A percentile compares a stretch with the other conserved stretches of the same genome.
Conservation (phyloP, 2,113 vertebrate genomes). For the Pollachius pollachius region DNA sequence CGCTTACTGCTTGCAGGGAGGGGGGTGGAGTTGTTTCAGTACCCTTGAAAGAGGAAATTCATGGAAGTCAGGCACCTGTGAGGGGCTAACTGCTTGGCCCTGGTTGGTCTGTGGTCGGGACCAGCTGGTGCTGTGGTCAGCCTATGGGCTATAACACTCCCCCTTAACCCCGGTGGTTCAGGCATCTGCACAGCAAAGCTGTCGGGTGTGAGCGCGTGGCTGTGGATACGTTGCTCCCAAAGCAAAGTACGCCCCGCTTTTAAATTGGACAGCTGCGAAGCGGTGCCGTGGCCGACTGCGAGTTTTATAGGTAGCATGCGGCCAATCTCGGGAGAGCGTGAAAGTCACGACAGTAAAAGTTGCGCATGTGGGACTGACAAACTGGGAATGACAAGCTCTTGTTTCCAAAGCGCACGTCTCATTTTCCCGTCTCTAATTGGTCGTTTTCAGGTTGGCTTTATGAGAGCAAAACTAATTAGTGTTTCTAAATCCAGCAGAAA, state of each 20-base stretch:
- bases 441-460: conserved; percentile 81
- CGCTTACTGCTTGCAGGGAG: neutral
- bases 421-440: conserved; percentile 79
- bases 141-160: conserved; percentile 51
- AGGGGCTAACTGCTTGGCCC: conserved; percentile 40
- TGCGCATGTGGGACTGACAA: conserved; percentile 55
- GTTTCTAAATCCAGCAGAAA: conserved; percentile 80
- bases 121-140: conserved; percentile 68
- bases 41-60: conserved; percentile 51
- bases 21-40: conserved; percentile 23
- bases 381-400: conserved; percentile 64
- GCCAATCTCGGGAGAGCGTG: conserved; percentile 30
- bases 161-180: conserved; percentile 1
- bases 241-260: conserved; percentile 30
- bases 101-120: conserved; percentile 41
- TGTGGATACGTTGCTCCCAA: conserved; percentile 44
- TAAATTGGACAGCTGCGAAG: neutral
- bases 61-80: conserved; percentile 50
- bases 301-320: conserved; percentile 30
- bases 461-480: conserved; percentile 82
- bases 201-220: conserved; percentile 37
- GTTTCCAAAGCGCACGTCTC: conserved; percentile 68
- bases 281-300: conserved; percentile 19
- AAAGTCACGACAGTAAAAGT: conserved; percentile 55
- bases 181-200: conserved; percentile 57